A percentile compares a stretch with the other conserved stretches of the same genome.
These are phyloP conservation scores for Cololabis saira DNA, from an alignment of 2,113 vertebrate genomes.

Conservation along the genomic window DNA sequence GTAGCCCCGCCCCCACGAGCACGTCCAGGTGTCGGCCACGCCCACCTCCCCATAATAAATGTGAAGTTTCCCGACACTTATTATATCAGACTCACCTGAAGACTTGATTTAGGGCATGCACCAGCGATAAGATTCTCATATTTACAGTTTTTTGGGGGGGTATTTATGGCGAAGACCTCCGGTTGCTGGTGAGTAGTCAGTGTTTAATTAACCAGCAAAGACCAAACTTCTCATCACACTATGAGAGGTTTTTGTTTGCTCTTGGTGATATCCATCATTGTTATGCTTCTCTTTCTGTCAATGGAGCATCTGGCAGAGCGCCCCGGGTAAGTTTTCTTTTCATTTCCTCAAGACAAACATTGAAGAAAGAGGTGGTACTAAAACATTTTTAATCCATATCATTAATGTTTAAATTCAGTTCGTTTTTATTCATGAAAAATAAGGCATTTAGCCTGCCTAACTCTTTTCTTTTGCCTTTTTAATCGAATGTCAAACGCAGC, in stretches of 20 bases:
- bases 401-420: no score
- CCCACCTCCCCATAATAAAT: rapidly evolving
- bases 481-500: conserved; percentile 4
- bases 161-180: not conserved
- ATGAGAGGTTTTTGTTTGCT: not conserved
- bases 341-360: not conserved
- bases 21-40: no score
- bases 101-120: not conserved
- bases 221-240: not conserved
- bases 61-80: no score
- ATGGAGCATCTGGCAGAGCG: not conserved
- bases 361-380: not conserved
- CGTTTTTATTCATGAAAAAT: not conserved
- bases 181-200: not conserved
- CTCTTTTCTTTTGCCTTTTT: not conserved
- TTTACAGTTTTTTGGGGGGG: not conserved
- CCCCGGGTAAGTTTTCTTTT: conserved; percentile 46
- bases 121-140: not conserved
- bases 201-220: not conserved
- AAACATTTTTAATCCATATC: not conserved
- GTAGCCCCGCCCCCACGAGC: not conserved
- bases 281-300: conserved; percentile 14
- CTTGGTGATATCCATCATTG: not conserved
- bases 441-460: not conserved
- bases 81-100: not conserved